Conservation (phyloP, 2,888 invertebrate genomes). For the Metellina segmentata region DNA sequence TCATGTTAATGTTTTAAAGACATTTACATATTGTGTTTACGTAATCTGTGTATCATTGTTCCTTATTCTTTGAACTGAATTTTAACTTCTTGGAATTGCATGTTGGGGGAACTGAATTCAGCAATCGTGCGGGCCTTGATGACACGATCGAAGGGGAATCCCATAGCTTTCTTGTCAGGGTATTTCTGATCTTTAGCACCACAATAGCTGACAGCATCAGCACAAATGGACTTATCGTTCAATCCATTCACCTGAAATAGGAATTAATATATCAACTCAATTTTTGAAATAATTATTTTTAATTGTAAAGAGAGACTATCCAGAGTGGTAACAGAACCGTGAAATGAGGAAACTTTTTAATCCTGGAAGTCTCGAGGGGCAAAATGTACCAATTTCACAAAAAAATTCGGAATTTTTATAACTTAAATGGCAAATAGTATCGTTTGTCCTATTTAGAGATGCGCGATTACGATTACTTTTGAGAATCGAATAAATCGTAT, state of each 20-base stretch:
- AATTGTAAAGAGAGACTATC: neutral
- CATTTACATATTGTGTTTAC: neutral
- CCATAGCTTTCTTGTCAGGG: conserved; percentile 91
- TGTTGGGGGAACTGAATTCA: conserved; percentile 77
- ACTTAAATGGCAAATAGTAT: too few relatives aligned
- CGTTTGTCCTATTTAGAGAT: too few relatives aligned
- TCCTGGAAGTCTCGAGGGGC: too few relatives aligned
- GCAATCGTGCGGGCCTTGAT: conserved; percentile 53
- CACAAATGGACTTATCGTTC: conserved; percentile 82
- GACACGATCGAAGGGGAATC: conserved; percentile 88
- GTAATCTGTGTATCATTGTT: neutral
- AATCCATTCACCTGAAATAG: conserved; percentile 79
- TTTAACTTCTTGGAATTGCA: conserved; percentile 84
- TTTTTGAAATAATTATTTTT: neutral
- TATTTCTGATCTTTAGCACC: conserved; percentile 89
- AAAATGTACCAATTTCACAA: too few relatives aligned
- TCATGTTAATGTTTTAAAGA: neutral
- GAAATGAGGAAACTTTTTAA: too few relatives aligned
- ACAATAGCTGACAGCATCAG: conserved; percentile 89
- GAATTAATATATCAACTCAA: neutral
- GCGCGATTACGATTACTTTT: too few relatives aligned
- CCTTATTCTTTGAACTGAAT: conserved; percentile 79
- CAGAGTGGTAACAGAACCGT: too few relatives aligned
- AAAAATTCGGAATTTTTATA: too few relatives aligned
- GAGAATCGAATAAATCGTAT: too few relatives aligned